Conservation (phyloP, 1,140 invertebrate genomes). For the Aphidius ervi region DNA sequence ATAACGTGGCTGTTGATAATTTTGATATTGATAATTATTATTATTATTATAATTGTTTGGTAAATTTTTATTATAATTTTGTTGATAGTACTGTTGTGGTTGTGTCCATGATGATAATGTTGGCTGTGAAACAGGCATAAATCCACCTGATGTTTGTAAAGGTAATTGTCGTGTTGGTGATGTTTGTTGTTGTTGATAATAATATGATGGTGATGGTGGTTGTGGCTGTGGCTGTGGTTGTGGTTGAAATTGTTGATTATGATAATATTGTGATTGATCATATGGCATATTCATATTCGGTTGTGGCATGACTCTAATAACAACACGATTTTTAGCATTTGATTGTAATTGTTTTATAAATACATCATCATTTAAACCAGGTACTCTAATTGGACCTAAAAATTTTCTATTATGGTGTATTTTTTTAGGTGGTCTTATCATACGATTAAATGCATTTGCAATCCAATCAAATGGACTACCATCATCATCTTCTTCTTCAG, state of each 20-base stretch:
- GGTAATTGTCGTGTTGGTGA: background rate
- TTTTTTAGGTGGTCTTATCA: conserved; percentile 8
- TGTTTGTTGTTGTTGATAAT: background rate
- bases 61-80: too few species aligned
- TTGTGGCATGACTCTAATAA: conserved; percentile 5
- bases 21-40: background rate
- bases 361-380: conserved; percentile 14
- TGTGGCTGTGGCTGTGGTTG: background rate
- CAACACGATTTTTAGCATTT: conserved; percentile 1
- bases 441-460: conserved; percentile 1
- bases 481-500: conserved; percentile 17
- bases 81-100: background rate
- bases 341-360: conserved; percentile 15
- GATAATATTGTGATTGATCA: too few species aligned
- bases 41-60: background rate
- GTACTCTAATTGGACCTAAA: conserved; percentile 6
- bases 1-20: background rate
- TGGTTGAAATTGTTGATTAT: background rate
- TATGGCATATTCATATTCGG: background rate
- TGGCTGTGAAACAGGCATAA: background rate
- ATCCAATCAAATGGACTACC: conserved; percentile 18
- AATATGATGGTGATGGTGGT: background rate
- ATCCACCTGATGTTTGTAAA: background rate
- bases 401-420: conserved; percentile 1
- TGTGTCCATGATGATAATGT: background rate